Evolutionary conservation across 2,888 invertebrate species (phyloP).

Genomic region (Tetragnatha montana): DNA sequence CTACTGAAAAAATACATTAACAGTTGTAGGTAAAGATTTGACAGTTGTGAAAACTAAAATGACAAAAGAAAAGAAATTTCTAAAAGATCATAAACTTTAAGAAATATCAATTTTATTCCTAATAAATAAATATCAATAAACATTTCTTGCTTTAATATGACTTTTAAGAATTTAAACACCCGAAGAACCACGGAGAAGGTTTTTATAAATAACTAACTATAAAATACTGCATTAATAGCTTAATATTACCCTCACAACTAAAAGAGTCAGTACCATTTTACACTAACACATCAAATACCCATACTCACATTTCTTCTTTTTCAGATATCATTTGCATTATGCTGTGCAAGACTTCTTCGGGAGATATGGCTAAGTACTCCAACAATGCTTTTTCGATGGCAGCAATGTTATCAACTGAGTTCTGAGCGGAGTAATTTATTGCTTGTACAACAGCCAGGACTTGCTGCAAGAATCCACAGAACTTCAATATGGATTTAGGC

Average conservation of each 20-base stretch:
- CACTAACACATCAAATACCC: not conserved
- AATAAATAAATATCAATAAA: too few species aligned
- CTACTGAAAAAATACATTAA: too few species aligned
- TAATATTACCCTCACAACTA: not conserved
- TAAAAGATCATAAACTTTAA: too few species aligned
- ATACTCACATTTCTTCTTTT: slow-evolving; percentile 56
- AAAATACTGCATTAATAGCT: too few species aligned
- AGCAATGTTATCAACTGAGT: slow-evolving; percentile 80
- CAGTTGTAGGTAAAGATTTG: too few species aligned
- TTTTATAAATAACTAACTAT: not conserved
- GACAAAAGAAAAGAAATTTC: too few species aligned
- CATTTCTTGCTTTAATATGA: too few species aligned
- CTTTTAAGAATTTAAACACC: too few species aligned
- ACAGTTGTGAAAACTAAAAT: too few species aligned
- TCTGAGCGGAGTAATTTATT: slow-evolving; percentile 79
- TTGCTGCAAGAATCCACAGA: slow-evolving; percentile 76
- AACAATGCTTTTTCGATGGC: slow-evolving; percentile 82
- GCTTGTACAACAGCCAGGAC: slow-evolving; percentile 80
- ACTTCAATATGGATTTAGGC: slow-evolving; percentile 64
- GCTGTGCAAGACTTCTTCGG: slow-evolving; percentile 53
- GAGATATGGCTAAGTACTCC: slow-evolving; percentile 74
- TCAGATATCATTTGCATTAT: slow-evolving; percentile 65
- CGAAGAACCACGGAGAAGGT: too few species aligned
- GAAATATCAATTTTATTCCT: too few species aligned
- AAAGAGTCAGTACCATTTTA: not conserved